Conservation (phyloP, 2,888 invertebrate species). For the Nemoura dubitans region DNA sequence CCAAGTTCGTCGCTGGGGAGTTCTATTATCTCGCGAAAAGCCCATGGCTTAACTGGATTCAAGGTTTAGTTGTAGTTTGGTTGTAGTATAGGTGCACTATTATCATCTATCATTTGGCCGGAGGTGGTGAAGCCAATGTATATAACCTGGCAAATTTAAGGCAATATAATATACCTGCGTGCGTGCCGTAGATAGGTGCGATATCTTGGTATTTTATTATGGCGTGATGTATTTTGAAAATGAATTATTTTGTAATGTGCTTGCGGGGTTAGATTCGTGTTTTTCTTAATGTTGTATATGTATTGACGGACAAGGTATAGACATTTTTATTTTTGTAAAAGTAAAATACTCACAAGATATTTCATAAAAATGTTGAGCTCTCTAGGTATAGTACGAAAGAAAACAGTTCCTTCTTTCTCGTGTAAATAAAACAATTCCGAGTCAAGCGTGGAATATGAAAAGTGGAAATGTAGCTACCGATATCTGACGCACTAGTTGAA, state of each 20-base stretch:
- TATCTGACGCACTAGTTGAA: too few species aligned
- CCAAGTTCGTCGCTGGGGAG: background rate
- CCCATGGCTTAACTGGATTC: background rate
- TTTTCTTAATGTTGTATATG: too few species aligned
- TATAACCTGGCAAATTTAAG: background rate
- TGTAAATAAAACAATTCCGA: background rate
- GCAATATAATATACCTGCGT: background rate
- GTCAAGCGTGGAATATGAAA: background rate
- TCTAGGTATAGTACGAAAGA: too few species aligned
- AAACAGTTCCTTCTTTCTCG: background rate
- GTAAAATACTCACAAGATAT: too few species aligned
- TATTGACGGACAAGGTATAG: too few species aligned
- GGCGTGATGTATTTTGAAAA: background rate
- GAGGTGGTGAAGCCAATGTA: background rate
- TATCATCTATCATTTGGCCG: background rate
- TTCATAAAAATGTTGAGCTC: too few species aligned
- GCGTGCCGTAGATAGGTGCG: background rate
- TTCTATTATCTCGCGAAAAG: background rate
- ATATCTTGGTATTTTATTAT: background rate
- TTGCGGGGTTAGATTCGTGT: too few species aligned
- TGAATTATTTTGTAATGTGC: background rate
- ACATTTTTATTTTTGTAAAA: too few species aligned
- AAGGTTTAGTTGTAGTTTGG: background rate
- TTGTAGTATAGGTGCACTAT: background rate
- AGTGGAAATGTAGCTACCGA: background rate